These are phyloP conservation scores for Odiellus spinosus DNA, from an alignment of 2,888 invertebrate genomes.

Conservation along the genomic window DNA sequence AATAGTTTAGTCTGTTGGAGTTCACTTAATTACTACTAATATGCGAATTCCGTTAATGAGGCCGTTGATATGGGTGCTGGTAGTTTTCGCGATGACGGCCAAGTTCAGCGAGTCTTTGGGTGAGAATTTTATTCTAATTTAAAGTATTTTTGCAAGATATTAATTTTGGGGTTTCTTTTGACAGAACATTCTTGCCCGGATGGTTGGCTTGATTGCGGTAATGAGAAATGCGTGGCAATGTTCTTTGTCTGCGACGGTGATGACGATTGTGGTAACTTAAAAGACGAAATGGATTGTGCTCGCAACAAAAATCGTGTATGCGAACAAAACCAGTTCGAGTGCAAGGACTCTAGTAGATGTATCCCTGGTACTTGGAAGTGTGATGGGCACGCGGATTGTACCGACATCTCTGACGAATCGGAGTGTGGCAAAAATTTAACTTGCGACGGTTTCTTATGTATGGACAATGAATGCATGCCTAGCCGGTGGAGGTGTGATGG, in stretches of 20 bases:
- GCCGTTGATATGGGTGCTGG: no score
- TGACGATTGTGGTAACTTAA: conserved; percentile 3
- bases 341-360: conserved; percentile 8
- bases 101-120: no score
- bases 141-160: no score
- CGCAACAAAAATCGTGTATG: no score
- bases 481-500: conserved; percentile 17
- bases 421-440: conserved; percentile 7
- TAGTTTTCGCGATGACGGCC: no score
- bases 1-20: no score
- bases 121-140: no score
- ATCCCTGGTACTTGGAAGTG: conserved; percentile 16
- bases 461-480: conserved; percentile 18
- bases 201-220: neutral
- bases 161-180: no score
- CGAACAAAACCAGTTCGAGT: no score
- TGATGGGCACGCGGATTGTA: conserved; percentile 20
- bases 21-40: no score
- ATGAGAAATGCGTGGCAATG: neutral
- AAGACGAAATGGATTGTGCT: conserved; percentile 3
- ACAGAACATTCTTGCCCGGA: neutral
- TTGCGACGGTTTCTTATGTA: conserved; percentile 13
- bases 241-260: conserved; percentile 5
- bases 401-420: conserved; percentile 19
- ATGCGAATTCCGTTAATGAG: no score